Conservation (phyloP, 2,888 invertebrate genomes). For the Pyrgus malvae region DNA sequence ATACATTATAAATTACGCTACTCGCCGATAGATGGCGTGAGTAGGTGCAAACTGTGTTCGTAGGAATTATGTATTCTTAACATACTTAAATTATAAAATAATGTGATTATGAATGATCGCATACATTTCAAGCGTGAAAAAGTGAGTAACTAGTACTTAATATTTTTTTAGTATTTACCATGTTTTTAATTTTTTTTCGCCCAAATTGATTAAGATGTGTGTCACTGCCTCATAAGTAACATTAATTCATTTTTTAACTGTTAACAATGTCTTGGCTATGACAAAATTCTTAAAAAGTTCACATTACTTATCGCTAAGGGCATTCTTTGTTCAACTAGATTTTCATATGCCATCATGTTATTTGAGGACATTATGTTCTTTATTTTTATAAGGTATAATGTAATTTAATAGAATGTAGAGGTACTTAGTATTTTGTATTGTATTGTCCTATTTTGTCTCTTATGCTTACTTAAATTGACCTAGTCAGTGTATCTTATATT, state of each 20-base stretch:
- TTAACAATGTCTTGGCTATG: no score
- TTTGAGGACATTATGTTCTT: no score
- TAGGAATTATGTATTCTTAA: not conserved
- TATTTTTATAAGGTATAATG: no score
- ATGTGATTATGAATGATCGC: not conserved
- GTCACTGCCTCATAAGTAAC: no score
- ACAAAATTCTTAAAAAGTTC: not conserved
- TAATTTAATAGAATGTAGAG: not conserved
- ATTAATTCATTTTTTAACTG: no score
- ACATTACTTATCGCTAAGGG: no score
- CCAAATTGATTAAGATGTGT: not conserved
- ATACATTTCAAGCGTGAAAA: not conserved
- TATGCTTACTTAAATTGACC: not conserved
- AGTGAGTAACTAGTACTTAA: not conserved
- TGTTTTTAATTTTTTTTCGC: no score
- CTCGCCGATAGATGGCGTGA: constrained; percentile 2
- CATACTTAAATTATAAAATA: not conserved
- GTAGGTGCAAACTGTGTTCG: not conserved
- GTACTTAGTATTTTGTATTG: not conserved
- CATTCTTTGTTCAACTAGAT: no score
- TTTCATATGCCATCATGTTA: no score
- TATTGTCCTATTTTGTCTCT: not conserved
- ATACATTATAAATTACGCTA: not conserved
- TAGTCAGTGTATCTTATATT: not conserved
- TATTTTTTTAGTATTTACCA: not conserved